Conservation (phyloP, 2,113 vertebrate species). For the Promerops cafer region DNA sequence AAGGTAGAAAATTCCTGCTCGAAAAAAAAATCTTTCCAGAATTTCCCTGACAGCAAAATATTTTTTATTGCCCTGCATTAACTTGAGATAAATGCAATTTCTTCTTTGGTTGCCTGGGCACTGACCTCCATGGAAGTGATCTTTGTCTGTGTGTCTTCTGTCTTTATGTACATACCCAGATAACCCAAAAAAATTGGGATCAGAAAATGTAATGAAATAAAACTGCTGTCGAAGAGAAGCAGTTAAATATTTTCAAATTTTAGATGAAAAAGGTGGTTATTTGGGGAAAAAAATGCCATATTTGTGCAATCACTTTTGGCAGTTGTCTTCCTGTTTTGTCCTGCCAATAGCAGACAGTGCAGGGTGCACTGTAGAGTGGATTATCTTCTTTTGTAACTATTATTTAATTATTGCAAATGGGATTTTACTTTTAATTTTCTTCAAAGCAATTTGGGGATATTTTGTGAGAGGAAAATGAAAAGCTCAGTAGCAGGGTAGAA, state of each 20-base stretch:
- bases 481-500: neutral
- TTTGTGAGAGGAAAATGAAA: neutral
- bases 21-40: neutral
- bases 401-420: neutral
- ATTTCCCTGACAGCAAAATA: neutral
- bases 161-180: neutral
- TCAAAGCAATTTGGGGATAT: neutral
- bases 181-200: rapidly evolving
- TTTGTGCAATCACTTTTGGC: neutral
- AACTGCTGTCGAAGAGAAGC: neutral
- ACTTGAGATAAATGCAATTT: neutral
- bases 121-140: neutral
- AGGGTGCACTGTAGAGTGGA: neutral
- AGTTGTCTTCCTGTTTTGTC: neutral
- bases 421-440: neutral
- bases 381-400: neutral
- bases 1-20: neutral
- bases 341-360: neutral
- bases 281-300: rapidly evolving
- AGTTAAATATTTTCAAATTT: neutral
- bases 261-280: neutral
- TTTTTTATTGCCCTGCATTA: neutral
- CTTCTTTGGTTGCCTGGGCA: neutral
- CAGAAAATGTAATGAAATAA: neutral
- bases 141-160: neutral